Evolutionary conservation across 2,113 vertebrate genomes (phyloP), one percentile per base, ranked within the genome.

Genomic region (Gnathochromis pfefferi): DNA sequence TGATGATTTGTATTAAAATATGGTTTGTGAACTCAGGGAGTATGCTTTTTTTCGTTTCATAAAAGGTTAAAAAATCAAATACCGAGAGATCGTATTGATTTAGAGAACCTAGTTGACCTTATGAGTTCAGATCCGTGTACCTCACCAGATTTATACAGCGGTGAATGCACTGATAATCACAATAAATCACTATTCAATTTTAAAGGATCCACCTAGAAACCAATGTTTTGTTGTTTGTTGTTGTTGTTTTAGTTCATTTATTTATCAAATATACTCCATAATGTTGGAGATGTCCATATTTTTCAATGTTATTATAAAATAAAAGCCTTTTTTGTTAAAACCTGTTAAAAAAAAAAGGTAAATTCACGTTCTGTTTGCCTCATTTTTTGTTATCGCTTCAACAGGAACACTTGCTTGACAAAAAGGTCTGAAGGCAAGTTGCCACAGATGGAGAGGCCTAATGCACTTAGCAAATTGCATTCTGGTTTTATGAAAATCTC

Each of bases 31-130:
- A 75, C 1, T 75, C 42, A 16, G 42, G 26, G 9, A 75, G 9
- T 0, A 28, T 28, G 14, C 14, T 47, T 45, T 26, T 23, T 38
- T 14, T 4, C 0, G 0, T 73, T 73, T 75, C 40, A 75, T 26
- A 17, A 47, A 75, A 49, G 23, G 9, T 49, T 75, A 47, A 75
- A 75, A 75, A 31, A 19, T 28, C 7, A 49, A 75, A 49, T 11
- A 31, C 42, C 1, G 4, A 4, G 16, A 19, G 9, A 19, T 19
- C 5, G 16, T 47, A 73, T 26, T 73, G 68, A 73, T 73, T 73
- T 73, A 47, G 40, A 75, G 26, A 51, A 33, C 26, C 26, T 51
- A 9, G 26, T 33, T 51, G 73, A 51, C 73, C 73, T 78, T 33
- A 78, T 49, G 26, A 49, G 73, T 33, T 49, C 26, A 51, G 45